Evolutionary conservation across 2,888 invertebrate genomes (phyloP).

Genomic region (Ctenicera cuprea): DNA sequence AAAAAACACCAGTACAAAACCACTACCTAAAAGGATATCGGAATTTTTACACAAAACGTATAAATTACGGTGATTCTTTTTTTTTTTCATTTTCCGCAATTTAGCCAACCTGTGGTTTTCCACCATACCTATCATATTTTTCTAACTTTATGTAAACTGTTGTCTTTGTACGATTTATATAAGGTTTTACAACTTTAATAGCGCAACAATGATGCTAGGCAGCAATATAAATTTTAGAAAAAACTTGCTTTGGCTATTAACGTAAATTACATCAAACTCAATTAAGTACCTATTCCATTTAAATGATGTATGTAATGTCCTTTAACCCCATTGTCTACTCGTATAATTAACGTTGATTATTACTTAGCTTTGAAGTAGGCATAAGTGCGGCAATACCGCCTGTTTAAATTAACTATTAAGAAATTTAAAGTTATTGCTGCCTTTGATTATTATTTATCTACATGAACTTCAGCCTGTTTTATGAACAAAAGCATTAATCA

Average conservation of each 20-base stretch:
- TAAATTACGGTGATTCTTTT: too few relatives aligned
- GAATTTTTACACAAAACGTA: too few relatives aligned
- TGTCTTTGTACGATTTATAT: too few relatives aligned
- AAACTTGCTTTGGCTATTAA: background rate
- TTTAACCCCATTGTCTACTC: constrained; percentile 30
- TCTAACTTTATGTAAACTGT: too few relatives aligned
- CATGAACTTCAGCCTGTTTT: background rate
- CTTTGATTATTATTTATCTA: background rate
- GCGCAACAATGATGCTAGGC: too few relatives aligned
- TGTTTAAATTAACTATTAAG: background rate
- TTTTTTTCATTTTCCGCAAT: too few relatives aligned
- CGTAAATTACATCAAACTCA: constrained; percentile 15
- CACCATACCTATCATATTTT: too few relatives aligned
- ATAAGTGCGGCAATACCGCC: background rate
- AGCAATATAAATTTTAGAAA: background rate
- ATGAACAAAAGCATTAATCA: constrained; percentile 8
- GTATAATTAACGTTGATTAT: constrained; percentile 23
- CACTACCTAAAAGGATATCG: too few relatives aligned
- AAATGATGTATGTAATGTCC: constrained; percentile 13
- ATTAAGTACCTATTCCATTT: constrained; percentile 1
- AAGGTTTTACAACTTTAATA: too few relatives aligned
- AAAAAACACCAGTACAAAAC: too few relatives aligned
- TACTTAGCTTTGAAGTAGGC: constrained; percentile 24
- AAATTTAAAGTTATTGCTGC: background rate
- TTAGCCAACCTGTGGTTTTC: too few relatives aligned